phyloP scores from a whole-genome alignment of 1,140 invertebrate species.

The Rhyacophila brunnea region DNA sequence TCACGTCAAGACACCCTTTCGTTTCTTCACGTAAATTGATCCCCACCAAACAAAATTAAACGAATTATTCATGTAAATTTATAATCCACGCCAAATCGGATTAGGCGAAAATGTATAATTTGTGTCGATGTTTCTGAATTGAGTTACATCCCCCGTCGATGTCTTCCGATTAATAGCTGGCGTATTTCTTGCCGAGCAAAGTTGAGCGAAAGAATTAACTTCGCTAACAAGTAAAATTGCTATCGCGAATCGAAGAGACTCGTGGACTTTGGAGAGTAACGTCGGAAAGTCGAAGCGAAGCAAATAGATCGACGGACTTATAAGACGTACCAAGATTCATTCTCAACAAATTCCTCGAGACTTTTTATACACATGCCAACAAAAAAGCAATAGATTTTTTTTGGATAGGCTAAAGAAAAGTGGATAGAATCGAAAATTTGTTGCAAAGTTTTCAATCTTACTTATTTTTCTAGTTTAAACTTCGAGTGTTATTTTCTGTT shows the following conservation, averaged over 20 bases:
- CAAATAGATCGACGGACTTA: neutral
- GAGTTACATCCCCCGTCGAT: neutral
- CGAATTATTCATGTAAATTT: neutral
- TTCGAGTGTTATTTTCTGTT: no score
- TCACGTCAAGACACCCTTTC: neutral
- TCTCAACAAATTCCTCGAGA: no score
- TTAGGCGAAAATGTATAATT: no score
- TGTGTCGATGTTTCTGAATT: neutral
- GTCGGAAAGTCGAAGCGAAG: slow-evolving; percentile 1
- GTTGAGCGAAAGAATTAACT: slow-evolving; percentile 21
- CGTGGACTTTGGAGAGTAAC: slow-evolving; percentile 13
- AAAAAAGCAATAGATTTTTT: no score
- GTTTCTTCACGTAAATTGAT: neutral
- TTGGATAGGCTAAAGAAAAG: no score
- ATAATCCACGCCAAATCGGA: neutral
- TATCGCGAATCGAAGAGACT: slow-evolving; percentile 11
- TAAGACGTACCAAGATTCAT: no score
- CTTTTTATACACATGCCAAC: no score
- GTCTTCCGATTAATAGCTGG: slow-evolving; percentile 2
- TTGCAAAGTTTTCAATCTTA: no score
- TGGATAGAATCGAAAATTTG: no score
- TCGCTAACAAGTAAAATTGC: slow-evolving; percentile 26
- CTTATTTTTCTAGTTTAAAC: no score
- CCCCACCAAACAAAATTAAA: slow-evolving; percentile 1
- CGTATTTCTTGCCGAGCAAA: slow-evolving; percentile 4